Percentiles rank a stretch among this genome's conserved stretches.
phyloP scores from a whole-genome alignment of 2,888 invertebrate species.

The Catocala fraxini region DNA sequence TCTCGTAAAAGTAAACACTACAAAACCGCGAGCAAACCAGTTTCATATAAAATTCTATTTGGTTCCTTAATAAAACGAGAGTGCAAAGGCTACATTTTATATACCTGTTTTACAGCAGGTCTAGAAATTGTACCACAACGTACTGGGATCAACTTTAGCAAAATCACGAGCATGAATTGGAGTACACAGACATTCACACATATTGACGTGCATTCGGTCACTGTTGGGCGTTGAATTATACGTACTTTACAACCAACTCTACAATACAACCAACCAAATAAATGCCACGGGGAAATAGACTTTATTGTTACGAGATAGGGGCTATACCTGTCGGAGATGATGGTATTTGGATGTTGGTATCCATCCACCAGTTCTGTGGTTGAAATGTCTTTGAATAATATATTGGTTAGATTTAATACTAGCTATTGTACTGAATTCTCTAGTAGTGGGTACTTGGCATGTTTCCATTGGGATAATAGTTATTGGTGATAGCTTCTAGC shows the following conservation, averaged over 20 bases:
- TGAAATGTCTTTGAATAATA: constrained; percentile 59
- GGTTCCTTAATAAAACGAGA: background rate
- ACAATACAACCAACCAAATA: background rate
- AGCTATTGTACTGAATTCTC: constrained; percentile 56
- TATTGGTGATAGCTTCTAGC: constrained; percentile 37
- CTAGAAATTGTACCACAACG: background rate
- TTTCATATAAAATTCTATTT: too few species aligned
- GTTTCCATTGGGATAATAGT: constrained; percentile 50
- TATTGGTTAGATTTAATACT: constrained; percentile 61
- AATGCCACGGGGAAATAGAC: constrained; percentile 14
- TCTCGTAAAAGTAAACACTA: too few species aligned
- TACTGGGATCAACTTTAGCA: background rate
- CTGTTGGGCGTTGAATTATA: constrained; percentile 45
- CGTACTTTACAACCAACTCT: constrained; percentile 30
- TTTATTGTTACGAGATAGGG: constrained; percentile 15
- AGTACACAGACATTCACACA: constrained; percentile 43
- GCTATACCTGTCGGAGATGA: background rate
- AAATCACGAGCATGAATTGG: constrained; percentile 17
- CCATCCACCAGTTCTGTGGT: constrained; percentile 42
- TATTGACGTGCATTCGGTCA: constrained; percentile 45
- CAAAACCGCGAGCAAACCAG: too few species aligned
- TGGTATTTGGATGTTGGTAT: constrained; percentile 31
- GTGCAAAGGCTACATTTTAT: background rate
- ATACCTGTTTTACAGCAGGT: background rate
- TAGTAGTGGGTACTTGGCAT: constrained; percentile 46